Evolutionary conservation across 2,797 vertebrate genomes (phyloP).

Genomic region (Psittacula derbiana): DNA sequence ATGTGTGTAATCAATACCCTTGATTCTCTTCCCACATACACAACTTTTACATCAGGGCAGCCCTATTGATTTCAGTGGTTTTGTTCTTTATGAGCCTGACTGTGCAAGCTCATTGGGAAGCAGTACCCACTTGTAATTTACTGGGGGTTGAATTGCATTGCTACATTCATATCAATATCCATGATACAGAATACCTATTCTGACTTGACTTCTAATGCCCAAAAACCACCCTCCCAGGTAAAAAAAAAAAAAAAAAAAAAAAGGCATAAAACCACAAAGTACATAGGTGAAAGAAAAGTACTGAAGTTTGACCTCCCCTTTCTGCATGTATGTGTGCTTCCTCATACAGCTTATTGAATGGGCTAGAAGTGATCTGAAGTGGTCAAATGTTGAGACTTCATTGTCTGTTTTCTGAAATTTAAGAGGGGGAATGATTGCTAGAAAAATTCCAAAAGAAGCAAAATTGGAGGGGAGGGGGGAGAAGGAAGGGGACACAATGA

Average conservation of each 20-base stretch:
- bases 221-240: fast-evolving
- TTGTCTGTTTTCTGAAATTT: background rate
- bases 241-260: too few species aligned
- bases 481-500: background rate
- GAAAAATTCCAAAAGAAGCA: background rate
- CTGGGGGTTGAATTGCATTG: background rate
- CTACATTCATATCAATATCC: background rate
- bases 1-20: background rate
- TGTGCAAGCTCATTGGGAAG: background rate
- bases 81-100: slow-evolving; percentile 4
- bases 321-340: fast-evolving
- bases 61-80: background rate
- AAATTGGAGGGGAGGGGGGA: background rate
- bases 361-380: background rate
- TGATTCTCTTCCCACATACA: background rate
- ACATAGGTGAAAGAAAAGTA: background rate
- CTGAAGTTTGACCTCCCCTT: background rate
- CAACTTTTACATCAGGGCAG: background rate
- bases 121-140: background rate
- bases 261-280: background rate
- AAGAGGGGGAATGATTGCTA: background rate
- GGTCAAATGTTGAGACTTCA: background rate
- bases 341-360: background rate
- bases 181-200: background rate
- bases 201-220: background rate